These are phyloP conservation scores for Tetragnatha montana DNA, from an alignment of 2,888 invertebrate species.

Conservation along the genomic window DNA sequence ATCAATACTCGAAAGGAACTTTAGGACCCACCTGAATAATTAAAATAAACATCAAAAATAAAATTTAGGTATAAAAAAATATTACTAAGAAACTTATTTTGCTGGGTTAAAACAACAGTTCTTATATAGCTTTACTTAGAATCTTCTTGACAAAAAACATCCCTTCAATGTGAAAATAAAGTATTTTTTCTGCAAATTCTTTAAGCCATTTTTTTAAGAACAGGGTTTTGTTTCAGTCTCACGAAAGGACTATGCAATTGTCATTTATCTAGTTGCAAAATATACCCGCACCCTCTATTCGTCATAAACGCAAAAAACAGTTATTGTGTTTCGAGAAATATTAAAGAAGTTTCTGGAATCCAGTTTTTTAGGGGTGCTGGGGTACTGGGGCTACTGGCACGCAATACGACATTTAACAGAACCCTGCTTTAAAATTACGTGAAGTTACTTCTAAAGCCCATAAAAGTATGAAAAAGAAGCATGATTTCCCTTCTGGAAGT, in stretches of 20 bases:
- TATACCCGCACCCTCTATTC: not conserved
- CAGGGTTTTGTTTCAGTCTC: too few relatives aligned
- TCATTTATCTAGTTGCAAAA: not conserved
- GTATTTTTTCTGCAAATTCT: too few relatives aligned
- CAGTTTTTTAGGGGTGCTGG: not conserved
- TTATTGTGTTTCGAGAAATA: not conserved
- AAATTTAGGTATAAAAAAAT: too few relatives aligned
- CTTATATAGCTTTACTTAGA: too few relatives aligned
- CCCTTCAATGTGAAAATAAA: too few relatives aligned
- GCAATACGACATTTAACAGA: not conserved
- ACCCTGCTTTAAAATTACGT: not conserved
- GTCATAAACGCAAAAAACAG: not conserved
- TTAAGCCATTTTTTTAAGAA: too few relatives aligned
- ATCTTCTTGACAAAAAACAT: too few relatives aligned
- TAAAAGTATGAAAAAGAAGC: not conserved
- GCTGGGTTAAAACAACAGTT: too few relatives aligned
- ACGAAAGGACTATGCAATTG: not conserved
- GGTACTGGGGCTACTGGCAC: not conserved
- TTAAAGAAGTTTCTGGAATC: not conserved
- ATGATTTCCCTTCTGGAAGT: not conserved
- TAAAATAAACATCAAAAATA: too few relatives aligned
- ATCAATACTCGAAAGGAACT: too few relatives aligned
- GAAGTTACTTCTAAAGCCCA: not conserved
- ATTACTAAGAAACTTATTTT: too few relatives aligned
- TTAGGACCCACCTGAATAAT: too few relatives aligned